These are phyloP conservation scores for Sturnus vulgaris DNA, from an alignment of 2,113 vertebrate species.

Conservation along the genomic window DNA sequence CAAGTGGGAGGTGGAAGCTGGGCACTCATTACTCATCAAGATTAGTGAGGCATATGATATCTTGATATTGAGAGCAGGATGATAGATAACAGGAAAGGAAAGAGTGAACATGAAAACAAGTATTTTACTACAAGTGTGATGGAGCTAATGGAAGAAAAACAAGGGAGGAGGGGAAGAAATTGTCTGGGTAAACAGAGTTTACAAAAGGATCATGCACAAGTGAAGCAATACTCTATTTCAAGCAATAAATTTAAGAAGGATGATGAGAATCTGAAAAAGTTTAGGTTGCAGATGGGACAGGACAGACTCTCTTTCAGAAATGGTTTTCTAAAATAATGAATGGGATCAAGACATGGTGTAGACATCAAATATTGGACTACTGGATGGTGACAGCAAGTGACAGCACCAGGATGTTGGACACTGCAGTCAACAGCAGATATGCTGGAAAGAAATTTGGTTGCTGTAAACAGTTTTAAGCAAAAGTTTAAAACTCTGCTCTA, in stretches of 20 bases:
- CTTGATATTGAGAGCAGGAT: background rate
- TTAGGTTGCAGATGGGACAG: background rate
- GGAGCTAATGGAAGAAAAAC: background rate
- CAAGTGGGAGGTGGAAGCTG: background rate
- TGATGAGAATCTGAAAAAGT: background rate
- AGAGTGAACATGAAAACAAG: background rate
- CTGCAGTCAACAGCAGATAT: background rate
- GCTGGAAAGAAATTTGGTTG: background rate
- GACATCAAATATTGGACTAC: background rate
- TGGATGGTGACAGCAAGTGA: background rate
- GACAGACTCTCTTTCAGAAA: background rate
- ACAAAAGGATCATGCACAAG: background rate
- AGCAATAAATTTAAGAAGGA: background rate
- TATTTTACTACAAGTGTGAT: background rate
- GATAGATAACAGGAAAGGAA: background rate
- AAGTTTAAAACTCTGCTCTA: background rate
- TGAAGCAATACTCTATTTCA: background rate
- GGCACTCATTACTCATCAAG: background rate
- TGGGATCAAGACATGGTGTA: background rate
- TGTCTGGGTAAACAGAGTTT: background rate
- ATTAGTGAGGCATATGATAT: background rate
- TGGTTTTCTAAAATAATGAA: background rate
- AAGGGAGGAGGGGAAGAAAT: background rate
- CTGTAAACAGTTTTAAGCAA: background rate
- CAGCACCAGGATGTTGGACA: background rate